Base-by-base conservation (phyloP, 2,888 invertebrate genomes). In the Drosophila anomalata region DNA sequence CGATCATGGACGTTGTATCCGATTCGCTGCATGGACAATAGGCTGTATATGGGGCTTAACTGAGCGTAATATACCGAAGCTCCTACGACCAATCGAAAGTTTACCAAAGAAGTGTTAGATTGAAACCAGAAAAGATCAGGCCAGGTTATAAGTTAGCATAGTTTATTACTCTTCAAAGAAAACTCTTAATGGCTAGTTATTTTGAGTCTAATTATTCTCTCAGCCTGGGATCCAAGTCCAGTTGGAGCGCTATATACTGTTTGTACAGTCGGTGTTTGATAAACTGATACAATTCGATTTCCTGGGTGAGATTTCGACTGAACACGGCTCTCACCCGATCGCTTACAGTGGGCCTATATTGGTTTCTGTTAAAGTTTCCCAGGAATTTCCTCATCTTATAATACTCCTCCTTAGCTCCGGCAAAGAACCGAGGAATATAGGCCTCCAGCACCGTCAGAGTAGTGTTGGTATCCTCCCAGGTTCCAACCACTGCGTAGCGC, bases 251-350 rank as follows among this genome's bases (percentile, higher is more conserved):
- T 69, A 95, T 92, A 63, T 95, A 93, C 87, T 97, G 97, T 89
- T 94, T 93, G 88, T 97, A 95, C 17, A 97, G 93, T 81, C 97
- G 93, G 89, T 97, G 97, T 81, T 94, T 95, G 90, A 96, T 96
- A 91, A 97, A 97, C 88, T 97, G 95, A 91, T 97, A 97, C 91
- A 97, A 97, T 87, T 97, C 97, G 8, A 97, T 96, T 92, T 97
- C 97, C 54, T 95, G 93, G 0, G 97, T 97, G 90, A 97, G 96
- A 92, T 97, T 97, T 47, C 93, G 94, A 74, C 96, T 93, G 2
- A 97, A 95, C 41, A 97, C 93, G 24, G 96, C 94, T 88, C 97
- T 96, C 5, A 96, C 94, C 81, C 95, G 94, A 81, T 96, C 95
- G 24, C 95, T 95, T 1, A 97, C 96, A 0, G 95, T 94, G 1